Percentiles rank a stretch among this genome's conserved stretches.
Conservation (phyloP, 2,113 vertebrate genomes). For the Sapayoa aenigma region DNA sequence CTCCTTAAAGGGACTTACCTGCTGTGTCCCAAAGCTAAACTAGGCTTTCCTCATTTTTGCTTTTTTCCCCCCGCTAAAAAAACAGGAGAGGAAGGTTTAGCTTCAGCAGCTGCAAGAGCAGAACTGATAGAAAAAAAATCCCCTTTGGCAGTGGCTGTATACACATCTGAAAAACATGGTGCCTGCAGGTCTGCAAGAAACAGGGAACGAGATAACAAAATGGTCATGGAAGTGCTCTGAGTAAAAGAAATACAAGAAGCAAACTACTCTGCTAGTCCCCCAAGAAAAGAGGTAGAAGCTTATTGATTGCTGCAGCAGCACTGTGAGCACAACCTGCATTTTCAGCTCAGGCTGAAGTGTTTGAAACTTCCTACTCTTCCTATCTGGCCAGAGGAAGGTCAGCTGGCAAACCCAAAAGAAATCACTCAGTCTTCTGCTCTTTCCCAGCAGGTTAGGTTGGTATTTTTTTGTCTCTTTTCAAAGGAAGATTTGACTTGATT, state of each 20-base stretch:
- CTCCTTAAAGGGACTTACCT: neutral
- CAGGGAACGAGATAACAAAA: neutral
- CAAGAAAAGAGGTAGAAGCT: neutral
- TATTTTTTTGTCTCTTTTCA: neutral
- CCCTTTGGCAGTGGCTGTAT: neutral
- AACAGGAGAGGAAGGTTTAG: neutral
- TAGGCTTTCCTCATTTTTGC: neutral
- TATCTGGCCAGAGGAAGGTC: neutral
- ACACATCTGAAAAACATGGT: neutral
- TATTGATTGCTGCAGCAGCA: neutral
- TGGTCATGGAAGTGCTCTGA: neutral
- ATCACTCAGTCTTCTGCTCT: neutral
- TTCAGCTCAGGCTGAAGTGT: neutral
- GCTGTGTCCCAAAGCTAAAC: neutral
- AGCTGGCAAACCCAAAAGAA: neutral
- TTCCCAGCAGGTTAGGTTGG: neutral
- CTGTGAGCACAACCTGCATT: neutral
- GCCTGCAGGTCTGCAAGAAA: neutral
- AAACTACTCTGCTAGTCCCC: neutral
- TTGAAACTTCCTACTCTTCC: neutral
- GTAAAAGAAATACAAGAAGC: neutral
- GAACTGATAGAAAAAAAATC: neutral
- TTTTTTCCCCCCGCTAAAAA: fast-evolving
- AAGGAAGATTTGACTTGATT: neutral
- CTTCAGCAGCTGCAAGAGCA: neutral